Conservation (phyloP, 2,888 invertebrate genomes). For the Epinotia bilunana region DNA sequence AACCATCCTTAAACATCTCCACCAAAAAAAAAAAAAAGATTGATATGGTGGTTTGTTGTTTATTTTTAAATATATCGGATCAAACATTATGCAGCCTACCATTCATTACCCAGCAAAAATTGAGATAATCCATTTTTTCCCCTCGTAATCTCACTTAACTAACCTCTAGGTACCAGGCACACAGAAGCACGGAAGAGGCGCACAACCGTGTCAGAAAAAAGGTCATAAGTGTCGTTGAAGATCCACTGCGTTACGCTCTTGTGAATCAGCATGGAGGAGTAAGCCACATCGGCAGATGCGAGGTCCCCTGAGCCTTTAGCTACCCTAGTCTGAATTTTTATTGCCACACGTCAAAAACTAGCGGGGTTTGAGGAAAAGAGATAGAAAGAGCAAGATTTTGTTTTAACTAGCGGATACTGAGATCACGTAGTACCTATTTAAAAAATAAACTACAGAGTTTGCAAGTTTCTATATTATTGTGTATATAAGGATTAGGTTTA, state of each 20-base stretch:
- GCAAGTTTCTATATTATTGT: background rate
- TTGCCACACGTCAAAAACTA: slow-evolving; percentile 25
- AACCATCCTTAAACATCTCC: background rate
- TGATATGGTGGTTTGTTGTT: background rate
- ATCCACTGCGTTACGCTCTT: background rate
- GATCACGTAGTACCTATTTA: too few relatives aligned
- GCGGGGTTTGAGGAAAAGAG: slow-evolving; percentile 12
- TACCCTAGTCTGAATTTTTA: slow-evolving; percentile 33
- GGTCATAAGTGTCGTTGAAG: background rate
- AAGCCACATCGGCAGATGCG: slow-evolving; percentile 58
- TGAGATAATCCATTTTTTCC: slow-evolving; percentile 6
- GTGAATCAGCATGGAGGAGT: slow-evolving; percentile 45
- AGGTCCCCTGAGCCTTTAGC: slow-evolving; percentile 47
- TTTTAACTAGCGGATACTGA: background rate
- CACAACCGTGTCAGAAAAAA: slow-evolving; percentile 2
- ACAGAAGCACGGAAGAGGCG: slow-evolving; percentile 50
- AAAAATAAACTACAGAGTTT: too few relatives aligned
- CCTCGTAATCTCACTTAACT: slow-evolving; percentile 34
- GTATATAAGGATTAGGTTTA: background rate
- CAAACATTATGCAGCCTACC: background rate
- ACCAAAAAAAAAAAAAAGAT: background rate
- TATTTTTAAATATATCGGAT: background rate
- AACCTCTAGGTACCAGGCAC: slow-evolving; percentile 55
- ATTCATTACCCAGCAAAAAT: background rate
- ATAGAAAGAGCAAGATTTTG: background rate